Percentiles rank a stretch among this genome's conserved stretches.
phyloP scores from a whole-genome alignment of 2,797 vertebrate genomes.

The Trachops cirrhosus region DNA sequence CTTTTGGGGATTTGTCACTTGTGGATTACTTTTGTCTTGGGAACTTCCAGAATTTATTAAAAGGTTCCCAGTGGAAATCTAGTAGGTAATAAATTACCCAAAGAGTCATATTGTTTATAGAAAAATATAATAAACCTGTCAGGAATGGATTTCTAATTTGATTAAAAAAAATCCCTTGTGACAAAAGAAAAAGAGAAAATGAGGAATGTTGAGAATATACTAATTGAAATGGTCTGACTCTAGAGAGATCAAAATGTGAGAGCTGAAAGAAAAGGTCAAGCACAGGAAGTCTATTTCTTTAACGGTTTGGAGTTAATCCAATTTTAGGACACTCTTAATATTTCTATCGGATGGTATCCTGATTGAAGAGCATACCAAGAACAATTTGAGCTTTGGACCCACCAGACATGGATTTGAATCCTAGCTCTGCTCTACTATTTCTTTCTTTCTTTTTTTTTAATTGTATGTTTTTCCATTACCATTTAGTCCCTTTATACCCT shows the following conservation, averaged over 20 bases:
- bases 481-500: no score
- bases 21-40: not conserved
- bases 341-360: not conserved
- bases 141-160: constrained; percentile 28
- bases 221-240: not conserved
- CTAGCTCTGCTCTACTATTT: not conserved
- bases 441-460: no score
- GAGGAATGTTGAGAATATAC: not conserved
- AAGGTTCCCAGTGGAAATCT: constrained; percentile 17
- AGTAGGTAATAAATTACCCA: not conserved
- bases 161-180: not conserved
- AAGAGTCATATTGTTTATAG: not conserved
- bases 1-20: not conserved
- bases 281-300: not conserved
- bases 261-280: not conserved
- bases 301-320: not conserved
- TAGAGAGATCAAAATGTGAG: not conserved
- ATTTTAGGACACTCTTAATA: not conserved
- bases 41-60: constrained; percentile 30
- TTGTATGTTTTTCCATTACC: no score
- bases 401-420: not conserved
- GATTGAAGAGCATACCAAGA: not conserved
- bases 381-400: not conserved
- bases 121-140: constrained; percentile 2
- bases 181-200: not conserved